These are phyloP conservation scores for Solea solea DNA, from an alignment of 2,113 vertebrate genomes.

Conservation along the genomic window DNA sequence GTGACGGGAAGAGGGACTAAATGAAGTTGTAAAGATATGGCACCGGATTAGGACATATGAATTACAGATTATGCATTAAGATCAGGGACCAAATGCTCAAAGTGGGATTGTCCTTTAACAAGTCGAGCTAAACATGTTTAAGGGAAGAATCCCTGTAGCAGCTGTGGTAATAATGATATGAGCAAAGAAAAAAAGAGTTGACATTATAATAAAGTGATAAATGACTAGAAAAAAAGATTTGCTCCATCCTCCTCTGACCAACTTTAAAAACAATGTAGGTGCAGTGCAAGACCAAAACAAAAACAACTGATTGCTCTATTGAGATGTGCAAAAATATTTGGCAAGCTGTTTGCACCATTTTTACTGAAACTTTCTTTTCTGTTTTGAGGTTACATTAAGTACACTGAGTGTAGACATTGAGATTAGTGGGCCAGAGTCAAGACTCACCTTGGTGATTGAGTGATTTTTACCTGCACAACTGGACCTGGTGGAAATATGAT, in stretches of 20 bases:
- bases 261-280: too few species aligned
- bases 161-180: too few species aligned
- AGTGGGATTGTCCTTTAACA: neutral
- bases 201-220: too few species aligned
- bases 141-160: too few species aligned
- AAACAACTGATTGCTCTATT: too few species aligned
- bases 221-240: too few species aligned
- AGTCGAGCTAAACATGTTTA: neutral
- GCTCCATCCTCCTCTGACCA: too few species aligned
- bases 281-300: too few species aligned
- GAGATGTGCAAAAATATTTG: too few species aligned
- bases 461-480: slow-evolving; percentile 17
- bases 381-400: neutral
- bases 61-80: neutral
- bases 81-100: neutral
- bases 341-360: too few species aligned
- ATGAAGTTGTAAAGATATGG: slow-evolving; percentile 6
- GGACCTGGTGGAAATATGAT: slow-evolving; percentile 23
- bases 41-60: neutral
- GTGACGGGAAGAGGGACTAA: slow-evolving; percentile 33
- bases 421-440: neutral
- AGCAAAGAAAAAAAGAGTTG: too few species aligned
- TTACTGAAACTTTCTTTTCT: too few species aligned
- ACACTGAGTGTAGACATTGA: neutral
- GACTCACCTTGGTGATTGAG: slow-evolving; percentile 21